These are phyloP conservation scores for Drosophila neotestacea DNA, from an alignment of 2,888 invertebrate genomes.

Conservation along the genomic window DNA sequence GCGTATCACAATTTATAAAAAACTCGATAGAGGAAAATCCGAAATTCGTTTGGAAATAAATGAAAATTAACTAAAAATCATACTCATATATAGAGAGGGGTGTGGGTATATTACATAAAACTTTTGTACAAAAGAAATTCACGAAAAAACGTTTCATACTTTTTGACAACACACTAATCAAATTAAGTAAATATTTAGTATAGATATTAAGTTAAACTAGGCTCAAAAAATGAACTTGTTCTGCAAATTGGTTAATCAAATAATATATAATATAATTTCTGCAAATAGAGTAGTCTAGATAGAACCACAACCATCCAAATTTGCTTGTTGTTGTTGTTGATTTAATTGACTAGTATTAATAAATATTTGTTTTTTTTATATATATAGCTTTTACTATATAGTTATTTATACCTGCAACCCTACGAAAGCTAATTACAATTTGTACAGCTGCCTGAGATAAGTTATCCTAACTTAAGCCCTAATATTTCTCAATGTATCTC, in stretches of 20 bases:
- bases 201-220: constrained; percentile 49
- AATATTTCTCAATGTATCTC: constrained; percentile 33
- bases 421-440: constrained; percentile 69
- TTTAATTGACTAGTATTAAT: constrained; percentile 63
- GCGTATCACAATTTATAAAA: constrained; percentile 40
- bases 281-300: constrained; percentile 59
- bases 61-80: constrained; percentile 28
- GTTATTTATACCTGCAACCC: constrained; percentile 61
- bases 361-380: constrained; percentile 28
- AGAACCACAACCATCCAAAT: constrained; percentile 85
- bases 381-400: constrained; percentile 23
- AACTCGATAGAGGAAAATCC: constrained; percentile 20
- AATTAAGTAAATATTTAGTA: constrained; percentile 55
- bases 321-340: constrained; percentile 42
- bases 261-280: constrained; percentile 35
- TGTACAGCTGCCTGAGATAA: constrained; percentile 66
- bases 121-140: constrained; percentile 73
- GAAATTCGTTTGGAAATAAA: constrained; percentile 36
- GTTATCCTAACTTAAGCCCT: constrained; percentile 15
- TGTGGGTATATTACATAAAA: constrained; percentile 36
- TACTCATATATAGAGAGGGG: constrained; percentile 8
- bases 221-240: constrained; percentile 42
- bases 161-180: constrained; percentile 32
- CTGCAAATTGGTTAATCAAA: constrained; percentile 45
- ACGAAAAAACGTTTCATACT: constrained; percentile 82